A percentile compares a stretch with the other conserved stretches of the same genome.
These are phyloP conservation scores for Sphaerodactylus townsendi DNA, from an alignment of 2,113 vertebrate genomes.

Conservation along the genomic window DNA sequence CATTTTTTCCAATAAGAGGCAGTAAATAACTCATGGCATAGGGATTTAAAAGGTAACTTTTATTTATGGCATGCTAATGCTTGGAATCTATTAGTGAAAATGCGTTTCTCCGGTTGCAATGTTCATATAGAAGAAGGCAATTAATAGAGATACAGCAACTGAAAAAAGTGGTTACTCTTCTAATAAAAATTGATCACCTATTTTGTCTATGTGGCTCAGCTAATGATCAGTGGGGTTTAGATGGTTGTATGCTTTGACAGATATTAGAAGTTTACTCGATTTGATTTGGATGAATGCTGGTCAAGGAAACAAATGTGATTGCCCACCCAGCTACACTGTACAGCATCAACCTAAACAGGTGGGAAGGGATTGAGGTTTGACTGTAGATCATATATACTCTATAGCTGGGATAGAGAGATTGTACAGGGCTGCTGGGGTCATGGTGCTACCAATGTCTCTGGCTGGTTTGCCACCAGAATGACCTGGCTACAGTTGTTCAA, in stretches of 20 bases:
- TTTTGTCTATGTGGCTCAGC: neutral
- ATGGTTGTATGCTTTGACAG: neutral
- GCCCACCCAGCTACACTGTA: too few relatives aligned
- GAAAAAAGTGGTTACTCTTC: neutral
- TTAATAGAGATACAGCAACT: neutral
- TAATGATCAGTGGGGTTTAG: neutral
- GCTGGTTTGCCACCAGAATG: too few relatives aligned
- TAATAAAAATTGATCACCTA: neutral
- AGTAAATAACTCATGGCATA: slow-evolving; percentile 55
- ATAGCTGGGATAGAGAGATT: too few relatives aligned
- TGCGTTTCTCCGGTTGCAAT: neutral
- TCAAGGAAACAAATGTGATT: fast-evolving
- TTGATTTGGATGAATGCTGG: fast-evolving
- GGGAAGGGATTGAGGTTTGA: too few relatives aligned
- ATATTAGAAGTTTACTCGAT: neutral
- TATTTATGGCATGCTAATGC: slow-evolving; percentile 18
- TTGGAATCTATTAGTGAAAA: neutral
- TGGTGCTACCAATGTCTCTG: too few relatives aligned
- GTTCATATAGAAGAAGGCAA: neutral
- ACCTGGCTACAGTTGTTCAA: too few relatives aligned
- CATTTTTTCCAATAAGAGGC: slow-evolving; percentile 47
- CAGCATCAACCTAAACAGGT: too few relatives aligned
- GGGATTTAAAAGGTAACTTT: slow-evolving; percentile 27
- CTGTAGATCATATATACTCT: too few relatives aligned
- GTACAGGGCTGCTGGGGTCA: too few relatives aligned